Base-by-base conservation (phyloP, 2,113 vertebrate species). In the Triplophysa tibetana region DNA sequence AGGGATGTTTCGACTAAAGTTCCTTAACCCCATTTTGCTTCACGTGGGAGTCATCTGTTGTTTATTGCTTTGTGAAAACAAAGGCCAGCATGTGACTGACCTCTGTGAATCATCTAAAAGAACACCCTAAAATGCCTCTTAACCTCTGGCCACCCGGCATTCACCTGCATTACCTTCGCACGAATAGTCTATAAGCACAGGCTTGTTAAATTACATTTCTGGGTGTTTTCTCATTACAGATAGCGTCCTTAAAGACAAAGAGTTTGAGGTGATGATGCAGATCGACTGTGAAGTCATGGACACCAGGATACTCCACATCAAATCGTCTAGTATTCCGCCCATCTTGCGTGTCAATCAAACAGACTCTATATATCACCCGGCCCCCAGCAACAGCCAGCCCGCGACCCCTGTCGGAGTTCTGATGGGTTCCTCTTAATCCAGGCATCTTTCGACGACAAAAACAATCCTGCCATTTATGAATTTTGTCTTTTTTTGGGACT, bases 181-280 rank as follows among this genome's bases (percentile, higher is more conserved):
- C 24, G 33, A 19, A 63, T 12, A 26, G 24, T 65, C 8, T 69
- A 41, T 74, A 8, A 26, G 43, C 41, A 14, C 21, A 24, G 75
- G 48, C 24, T 43, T 65, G 6, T 60, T 52, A 23, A 52, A 33
- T 29, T 8, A 12, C n/a, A 4, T 54, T 23, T 52, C 12, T 76
- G 70, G 17, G 17, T 16, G 5, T 58, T n/a, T 58, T 83, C 21
- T 54, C n/a, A 1, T 41, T 85, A 54, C 93, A 98, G 98, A 98
- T 41, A 96, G 96, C 8, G 90, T 98, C 50, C 96, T 98, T 83
- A 92, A 95, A 0, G 95, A 95, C 83, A 93, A 97, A 82, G 95
- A 96, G 70, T 94, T 94, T 0, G 95, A 98, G 86, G 95, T 97
- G 84, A 99, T 99, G 98, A 99, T 99, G 96, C 97, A 99, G 90